These are phyloP conservation scores for Echeneis naucrates DNA, from an alignment of 2,797 vertebrate genomes.

Conservation along the genomic window DNA sequence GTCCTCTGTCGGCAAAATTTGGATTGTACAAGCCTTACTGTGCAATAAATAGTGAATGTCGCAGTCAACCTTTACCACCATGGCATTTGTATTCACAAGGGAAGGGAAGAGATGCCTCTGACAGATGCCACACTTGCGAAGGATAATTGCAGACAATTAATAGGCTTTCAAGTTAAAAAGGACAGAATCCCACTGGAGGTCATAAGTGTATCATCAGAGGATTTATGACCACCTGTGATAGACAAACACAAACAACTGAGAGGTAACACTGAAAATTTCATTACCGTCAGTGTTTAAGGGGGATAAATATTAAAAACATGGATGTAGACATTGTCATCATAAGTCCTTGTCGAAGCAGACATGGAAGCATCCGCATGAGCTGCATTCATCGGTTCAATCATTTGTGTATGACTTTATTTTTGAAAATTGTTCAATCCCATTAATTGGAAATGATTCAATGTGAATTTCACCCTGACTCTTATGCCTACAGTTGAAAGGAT, in stretches of 20 bases:
- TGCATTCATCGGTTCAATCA: conserved; percentile 10
- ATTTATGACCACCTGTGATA: conserved; percentile 70
- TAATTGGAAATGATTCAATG: conserved; percentile 4
- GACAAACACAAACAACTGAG: conserved; percentile 64
- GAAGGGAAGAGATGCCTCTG: conserved; percentile 57
- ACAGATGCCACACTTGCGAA: conserved; percentile 62
- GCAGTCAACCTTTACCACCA: conserved; percentile 81
- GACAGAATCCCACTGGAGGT: conserved; percentile 62
- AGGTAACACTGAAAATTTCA: conserved; percentile 45
- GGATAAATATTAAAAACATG: conserved; percentile 20
- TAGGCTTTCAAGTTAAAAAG: conserved; percentile 65
- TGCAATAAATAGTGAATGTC: conserved; percentile 87
- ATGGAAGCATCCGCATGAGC: conserved; percentile 16
- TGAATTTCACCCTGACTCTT: conserved; percentile 21
- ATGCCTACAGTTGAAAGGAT: conserved; percentile 38
- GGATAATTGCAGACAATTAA: conserved; percentile 74
- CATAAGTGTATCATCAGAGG: conserved; percentile 63
- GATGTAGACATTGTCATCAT: conserved; percentile 1
- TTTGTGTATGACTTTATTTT: conserved; percentile 40
- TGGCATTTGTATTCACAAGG: conserved; percentile 70
- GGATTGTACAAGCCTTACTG: conserved; percentile 79
- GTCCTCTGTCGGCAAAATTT: conserved; percentile 71
- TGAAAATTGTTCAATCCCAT: conserved; percentile 10
- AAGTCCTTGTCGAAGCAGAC: conserved; percentile 4
- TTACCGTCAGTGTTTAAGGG: conserved; percentile 19